Conservation (phyloP, 2,888 invertebrate genomes). For the Dolichopus griseipennis region DNA sequence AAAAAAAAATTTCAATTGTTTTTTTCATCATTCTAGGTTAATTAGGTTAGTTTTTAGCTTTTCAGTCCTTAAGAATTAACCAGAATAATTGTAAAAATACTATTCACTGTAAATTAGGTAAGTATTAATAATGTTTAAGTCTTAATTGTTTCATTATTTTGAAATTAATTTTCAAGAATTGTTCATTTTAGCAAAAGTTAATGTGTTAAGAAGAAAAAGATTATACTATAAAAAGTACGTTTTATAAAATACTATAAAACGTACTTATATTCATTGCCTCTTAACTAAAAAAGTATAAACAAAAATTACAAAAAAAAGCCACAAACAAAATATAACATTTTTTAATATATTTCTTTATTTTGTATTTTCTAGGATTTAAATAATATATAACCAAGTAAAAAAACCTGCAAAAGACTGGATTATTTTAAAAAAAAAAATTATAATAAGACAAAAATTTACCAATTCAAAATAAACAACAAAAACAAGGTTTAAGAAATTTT, state of each 20-base stretch:
- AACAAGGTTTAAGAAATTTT: background rate
- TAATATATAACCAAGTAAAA: background rate
- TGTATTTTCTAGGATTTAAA: background rate
- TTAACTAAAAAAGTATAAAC: no score
- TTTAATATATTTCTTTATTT: background rate
- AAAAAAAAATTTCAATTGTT: background rate
- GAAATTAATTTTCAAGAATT: background rate
- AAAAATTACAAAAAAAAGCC: no score
- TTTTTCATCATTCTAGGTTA: background rate
- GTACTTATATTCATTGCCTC: no score
- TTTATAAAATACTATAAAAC: no score
- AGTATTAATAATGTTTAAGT: no score
- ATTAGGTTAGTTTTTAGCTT: slow-evolving; percentile 2
- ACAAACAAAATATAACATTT: no score
- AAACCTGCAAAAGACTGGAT: slow-evolving; percentile 3
- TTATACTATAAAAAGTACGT: no score
- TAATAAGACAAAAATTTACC: background rate
- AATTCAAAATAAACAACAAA: background rate
- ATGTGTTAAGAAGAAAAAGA: no score
- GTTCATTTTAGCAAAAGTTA: no score
- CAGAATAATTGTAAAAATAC: slow-evolving; percentile 1
- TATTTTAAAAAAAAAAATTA: background rate
- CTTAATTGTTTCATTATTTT: no score
- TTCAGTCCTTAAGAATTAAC: background rate
- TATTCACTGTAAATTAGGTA: background rate